A percentile compares a stretch with the other conserved stretches of the same genome.
Conservation (phyloP, 2,888 invertebrate genomes). For the Ceramica pisi region DNA sequence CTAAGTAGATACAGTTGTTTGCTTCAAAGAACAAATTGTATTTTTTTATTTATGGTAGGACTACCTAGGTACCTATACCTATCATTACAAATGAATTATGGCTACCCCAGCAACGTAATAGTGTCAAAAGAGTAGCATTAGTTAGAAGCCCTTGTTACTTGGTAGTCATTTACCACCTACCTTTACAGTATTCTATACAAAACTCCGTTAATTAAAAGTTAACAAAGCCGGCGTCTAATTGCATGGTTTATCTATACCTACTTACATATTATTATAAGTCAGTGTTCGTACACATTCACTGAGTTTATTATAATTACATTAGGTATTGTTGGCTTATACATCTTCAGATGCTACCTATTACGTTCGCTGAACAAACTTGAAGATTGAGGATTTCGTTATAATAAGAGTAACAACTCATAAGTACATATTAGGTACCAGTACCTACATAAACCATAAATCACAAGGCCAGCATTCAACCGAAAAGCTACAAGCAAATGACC, state of each 20-base stretch:
- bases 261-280: conserved; percentile 59
- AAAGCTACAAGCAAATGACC: conserved; percentile 81
- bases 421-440: conserved; percentile 52
- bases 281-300: conserved; percentile 47
- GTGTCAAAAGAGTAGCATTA: conserved; percentile 42
- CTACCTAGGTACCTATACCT: neutral
- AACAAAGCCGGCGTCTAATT: conserved; percentile 80
- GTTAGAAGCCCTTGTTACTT: conserved; percentile 54
- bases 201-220: conserved; percentile 82
- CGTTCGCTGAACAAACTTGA: conserved; percentile 23
- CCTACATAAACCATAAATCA: conserved; percentile 68
- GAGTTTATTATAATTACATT: conserved; percentile 60
- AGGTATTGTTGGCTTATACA: conserved; percentile 53
- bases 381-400: conserved; percentile 23
- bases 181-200: conserved; percentile 70
- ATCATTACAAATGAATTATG: conserved; percentile 46
- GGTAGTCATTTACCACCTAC: conserved; percentile 62
- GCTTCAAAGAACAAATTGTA: conserved; percentile 10
- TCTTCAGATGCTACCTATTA: conserved; percentile 45
- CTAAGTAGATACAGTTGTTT: neutral
- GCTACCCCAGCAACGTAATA: conserved; percentile 45
- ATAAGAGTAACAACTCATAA: conserved; percentile 17
- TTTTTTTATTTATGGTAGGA: conserved; percentile 20
- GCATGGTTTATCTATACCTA: conserved; percentile 76
- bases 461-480: conserved; percentile 68